Evolutionary conservation across 2,113 vertebrate genomes (phyloP), one percentile per base, ranked within the genome.

Genomic region (Rhizomys pruinosus): DNA sequence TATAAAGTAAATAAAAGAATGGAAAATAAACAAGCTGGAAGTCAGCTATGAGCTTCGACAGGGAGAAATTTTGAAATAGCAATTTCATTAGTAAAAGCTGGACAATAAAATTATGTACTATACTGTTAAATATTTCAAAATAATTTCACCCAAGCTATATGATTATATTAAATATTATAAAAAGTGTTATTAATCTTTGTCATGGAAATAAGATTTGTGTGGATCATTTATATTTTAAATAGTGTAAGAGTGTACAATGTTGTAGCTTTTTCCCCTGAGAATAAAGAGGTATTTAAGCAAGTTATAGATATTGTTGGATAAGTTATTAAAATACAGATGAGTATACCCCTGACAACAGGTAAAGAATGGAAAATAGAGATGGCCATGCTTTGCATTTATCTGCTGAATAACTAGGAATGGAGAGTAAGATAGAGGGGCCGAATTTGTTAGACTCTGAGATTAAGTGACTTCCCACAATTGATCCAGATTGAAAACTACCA

Each of bases 61-160:
- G 17, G 37, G 3, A 22, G 10, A 25, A 29, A 80, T 71, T 25
- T 11, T 66, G 29, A 89, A 94, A 77, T 9, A 25, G 10, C 68
- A 92, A 71, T 4, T 59, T 71, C 22, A 89, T 52, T 37, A 79
- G 42, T 17, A 74, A 2, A 13, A 73, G 8, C 19, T 82, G 6
- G 37, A 91, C 90, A 82, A 82, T 25, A 73, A 82, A 80, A 85
- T 76, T 78, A 61, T 25, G 9, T 3, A 39, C 32, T 47, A 7
- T 85, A 64, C 52, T 91, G 19, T 71, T 68, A 90, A 87, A 76
- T 72, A 64, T 93, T 96, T 88, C 42, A 69, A 85, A 93, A 23
- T 84, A 85, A 91, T 89, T 68, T 95, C 25, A 16, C 44, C 37
- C 23, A 78, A n/a, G 10, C 59, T 87, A 9, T 6, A 29, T 66